A percentile compares a stretch with the other conserved stretches of the same genome.
Conservation (phyloP, 2,888 invertebrate species). For the Dolichomitus sp. region DNA sequence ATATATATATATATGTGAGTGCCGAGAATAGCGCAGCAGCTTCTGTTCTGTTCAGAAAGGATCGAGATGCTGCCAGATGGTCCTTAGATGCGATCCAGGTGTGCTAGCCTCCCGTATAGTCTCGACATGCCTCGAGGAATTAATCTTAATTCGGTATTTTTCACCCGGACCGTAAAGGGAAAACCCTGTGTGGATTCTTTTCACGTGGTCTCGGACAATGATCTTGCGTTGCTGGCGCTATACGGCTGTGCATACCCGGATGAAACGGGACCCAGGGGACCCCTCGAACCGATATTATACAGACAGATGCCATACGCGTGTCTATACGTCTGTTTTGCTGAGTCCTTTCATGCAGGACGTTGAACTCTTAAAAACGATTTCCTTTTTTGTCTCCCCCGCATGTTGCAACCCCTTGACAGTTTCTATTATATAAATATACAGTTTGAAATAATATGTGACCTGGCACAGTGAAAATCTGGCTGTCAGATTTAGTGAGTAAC, state of each 20-base stretch:
- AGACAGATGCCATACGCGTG: conserved; percentile 46
- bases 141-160: conserved; percentile 62
- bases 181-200: conserved; percentile 43
- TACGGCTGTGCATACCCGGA: conserved; percentile 37
- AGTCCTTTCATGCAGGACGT: conserved; percentile 39
- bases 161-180: conserved; percentile 49
- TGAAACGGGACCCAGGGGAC: conserved; percentile 44
- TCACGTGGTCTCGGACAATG: conserved; percentile 56
- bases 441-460: too few species aligned
- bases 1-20: background rate
- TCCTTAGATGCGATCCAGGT: conserved; percentile 55
- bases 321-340: conserved; percentile 30
- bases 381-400: conserved; percentile 40
- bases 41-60: conserved; percentile 23
- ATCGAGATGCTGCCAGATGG: conserved; percentile 55
- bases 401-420: background rate
- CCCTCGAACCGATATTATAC: conserved; percentile 49
- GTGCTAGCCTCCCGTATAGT: conserved; percentile 57
- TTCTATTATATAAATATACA: background rate
- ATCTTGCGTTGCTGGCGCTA: background rate
- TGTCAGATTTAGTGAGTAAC: too few species aligned
- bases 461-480: too few species aligned
- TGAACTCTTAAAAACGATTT: conserved; percentile 58
- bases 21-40: background rate
- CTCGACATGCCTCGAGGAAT: conserved; percentile 22